Evolutionary conservation across 2,113 vertebrate genomes (phyloP), one percentile per base, ranked within the genome.

Genomic region (Pterophyllum scalare): DNA sequence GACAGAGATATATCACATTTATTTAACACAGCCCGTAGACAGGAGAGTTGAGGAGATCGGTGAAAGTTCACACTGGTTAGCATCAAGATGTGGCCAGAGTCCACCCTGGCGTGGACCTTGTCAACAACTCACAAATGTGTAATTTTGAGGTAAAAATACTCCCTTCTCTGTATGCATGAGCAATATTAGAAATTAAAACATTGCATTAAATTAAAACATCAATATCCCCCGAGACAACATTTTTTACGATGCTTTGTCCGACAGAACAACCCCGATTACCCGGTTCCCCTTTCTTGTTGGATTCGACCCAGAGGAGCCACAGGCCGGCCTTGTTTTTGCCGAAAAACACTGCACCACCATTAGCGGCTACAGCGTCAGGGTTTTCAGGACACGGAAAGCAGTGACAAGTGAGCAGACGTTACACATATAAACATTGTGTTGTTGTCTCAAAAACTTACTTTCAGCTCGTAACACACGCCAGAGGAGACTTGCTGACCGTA

Each of bases 251-350:
- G 38, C 9, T 59, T 8, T 38, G 24, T 17, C 80, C 19, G 38
- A 79, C 28, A 60, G 54, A 56, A 22, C 28, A 38, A 58, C 59
- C n/a, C 49, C 40, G 11, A 52, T 40, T 61, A 26, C 57, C 46
- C 33, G 56, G 78, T 61, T 61, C 65, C 85, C 67, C 77, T 81
- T 86, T 64, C 58, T 82, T 35, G 12, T 14, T 78, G 81, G 70
- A 87, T 35, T 20, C 58, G 81, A 89, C 79, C 83, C 84, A 84
- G 33, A 90, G 58, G 65, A 89, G 83, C 84, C 75, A 85, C 59
- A 86, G 91, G 54, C 81, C 82, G 92, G 90, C 90, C 93, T 93
- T 87, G 90, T 92, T 92, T 84, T 89, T 87, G 74, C 79, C 89
- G 43, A 87, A 86, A 88, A 90, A 82, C 72, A 86, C 49, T 67